Conservation (phyloP, 1,140 invertebrate species). For the Tetramorium parvispinum region DNA sequence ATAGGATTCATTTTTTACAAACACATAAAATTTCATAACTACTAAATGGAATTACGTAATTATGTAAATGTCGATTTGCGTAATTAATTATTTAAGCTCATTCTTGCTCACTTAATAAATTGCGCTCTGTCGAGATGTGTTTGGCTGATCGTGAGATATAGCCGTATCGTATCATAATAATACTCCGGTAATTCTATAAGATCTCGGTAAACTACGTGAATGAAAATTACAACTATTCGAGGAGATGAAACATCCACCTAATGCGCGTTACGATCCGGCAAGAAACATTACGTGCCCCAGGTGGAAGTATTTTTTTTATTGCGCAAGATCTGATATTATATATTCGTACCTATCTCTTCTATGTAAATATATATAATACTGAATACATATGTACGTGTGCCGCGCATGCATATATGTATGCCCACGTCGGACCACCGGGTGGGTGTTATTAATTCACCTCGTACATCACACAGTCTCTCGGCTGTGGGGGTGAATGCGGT, state of each 20-base stretch:
- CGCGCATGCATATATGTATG: conserved; percentile 64
- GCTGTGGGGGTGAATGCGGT: conserved; percentile 63
- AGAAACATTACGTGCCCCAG: conserved; percentile 22
- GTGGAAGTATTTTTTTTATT: conserved; percentile 31
- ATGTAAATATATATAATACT: conserved; percentile 17
- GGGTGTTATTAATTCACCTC: conserved; percentile 76
- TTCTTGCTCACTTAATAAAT: conserved; percentile 9
- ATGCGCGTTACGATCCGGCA: background rate
- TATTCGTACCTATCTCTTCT: conserved; percentile 58
- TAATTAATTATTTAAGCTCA: conserved; percentile 19
- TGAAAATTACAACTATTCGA: conserved; percentile 28
- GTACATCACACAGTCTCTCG: conserved; percentile 73
- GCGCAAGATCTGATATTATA: conserved; percentile 47
- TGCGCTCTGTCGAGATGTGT: background rate
- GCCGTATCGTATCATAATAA: background rate
- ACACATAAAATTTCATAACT: background rate
- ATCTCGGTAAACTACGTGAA: background rate
- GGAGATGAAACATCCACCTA: background rate
- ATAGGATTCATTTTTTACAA: background rate
- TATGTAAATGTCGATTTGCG: background rate
- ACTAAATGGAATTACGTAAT: background rate
- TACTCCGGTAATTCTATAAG: conserved; percentile 15
- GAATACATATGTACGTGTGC: conserved; percentile 50
- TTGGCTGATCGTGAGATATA: background rate
- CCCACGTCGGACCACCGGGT: conserved; percentile 45